These are phyloP conservation scores for Chloroceryle aenea DNA, from an alignment of 2,113 vertebrate genomes.

Conservation along the genomic window DNA sequence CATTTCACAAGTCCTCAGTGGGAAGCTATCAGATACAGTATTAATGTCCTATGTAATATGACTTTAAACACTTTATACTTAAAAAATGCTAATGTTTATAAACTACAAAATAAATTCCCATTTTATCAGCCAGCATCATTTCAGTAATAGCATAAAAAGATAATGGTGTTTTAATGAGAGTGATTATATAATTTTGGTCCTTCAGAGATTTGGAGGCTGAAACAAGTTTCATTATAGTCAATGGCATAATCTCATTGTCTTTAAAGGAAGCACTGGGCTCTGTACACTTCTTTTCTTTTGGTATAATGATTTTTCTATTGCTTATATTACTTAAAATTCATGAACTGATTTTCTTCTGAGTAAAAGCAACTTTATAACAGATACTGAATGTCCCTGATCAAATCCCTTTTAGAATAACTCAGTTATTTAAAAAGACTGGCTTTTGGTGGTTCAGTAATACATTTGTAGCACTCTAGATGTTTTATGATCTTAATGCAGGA, in stretches of 20 bases:
- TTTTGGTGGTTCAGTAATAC: neutral
- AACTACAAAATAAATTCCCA: slow-evolving; percentile 9
- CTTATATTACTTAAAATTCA: neutral
- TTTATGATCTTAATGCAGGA: neutral
- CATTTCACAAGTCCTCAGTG: neutral
- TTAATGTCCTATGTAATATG: neutral
- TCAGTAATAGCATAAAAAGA: neutral
- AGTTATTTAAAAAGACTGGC: neutral
- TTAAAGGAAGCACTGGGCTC: neutral
- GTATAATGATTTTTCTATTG: neutral
- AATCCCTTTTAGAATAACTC: neutral
- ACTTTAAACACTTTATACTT: neutral
- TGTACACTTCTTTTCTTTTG: neutral
- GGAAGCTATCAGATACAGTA: neutral
- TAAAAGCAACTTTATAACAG: neutral
- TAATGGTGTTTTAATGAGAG: slow-evolving; percentile 15
- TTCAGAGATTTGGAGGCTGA: neutral
- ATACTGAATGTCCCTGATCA: neutral
- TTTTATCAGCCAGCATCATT: slow-evolving; percentile 1
- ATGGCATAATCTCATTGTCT: neutral
- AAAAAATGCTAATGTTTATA: neutral
- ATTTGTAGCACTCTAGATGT: neutral
- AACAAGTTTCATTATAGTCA: slow-evolving; percentile 6
- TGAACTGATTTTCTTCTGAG: neutral
- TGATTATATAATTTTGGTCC: slow-evolving; percentile 9